Percentiles rank a stretch among this genome's conserved stretches.
Conservation (phyloP, 2,113 vertebrate species). For the Archilochus colubris region DNA sequence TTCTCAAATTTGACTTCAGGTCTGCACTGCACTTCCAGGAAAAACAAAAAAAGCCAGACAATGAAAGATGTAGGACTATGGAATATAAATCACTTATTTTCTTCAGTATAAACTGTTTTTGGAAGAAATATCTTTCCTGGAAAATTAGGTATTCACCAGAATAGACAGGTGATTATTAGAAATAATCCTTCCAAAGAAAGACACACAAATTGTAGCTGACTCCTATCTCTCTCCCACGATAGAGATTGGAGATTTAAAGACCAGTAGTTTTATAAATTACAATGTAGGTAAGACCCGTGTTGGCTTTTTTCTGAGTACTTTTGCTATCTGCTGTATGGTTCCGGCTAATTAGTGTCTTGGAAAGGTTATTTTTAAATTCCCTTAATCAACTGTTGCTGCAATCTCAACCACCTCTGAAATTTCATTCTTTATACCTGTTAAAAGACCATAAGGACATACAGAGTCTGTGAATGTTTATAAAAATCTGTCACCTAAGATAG, state of each 20-base stretch:
- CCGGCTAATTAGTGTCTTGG: background rate
- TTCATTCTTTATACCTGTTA: background rate
- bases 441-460: background rate
- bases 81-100: background rate
- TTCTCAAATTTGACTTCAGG: background rate
- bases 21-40: background rate
- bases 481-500: background rate
- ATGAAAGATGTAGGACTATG: background rate
- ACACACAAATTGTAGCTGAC: slow-evolving; percentile 5
- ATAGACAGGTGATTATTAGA: background rate
- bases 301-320: background rate
- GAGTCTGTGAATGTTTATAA: background rate
- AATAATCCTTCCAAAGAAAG: slow-evolving; percentile 37
- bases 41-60: background rate
- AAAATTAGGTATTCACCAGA: background rate
- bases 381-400: background rate
- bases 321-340: background rate
- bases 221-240: background rate
- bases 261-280: background rate
- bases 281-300: background rate
- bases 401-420: background rate
- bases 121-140: background rate
- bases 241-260: slow-evolving; percentile 11
- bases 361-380: background rate
- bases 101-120: background rate